Evolutionary conservation across 1,140 invertebrate species (phyloP), one percentile per base, ranked within the genome.

Genomic region (Drosophila erecta): DNA sequence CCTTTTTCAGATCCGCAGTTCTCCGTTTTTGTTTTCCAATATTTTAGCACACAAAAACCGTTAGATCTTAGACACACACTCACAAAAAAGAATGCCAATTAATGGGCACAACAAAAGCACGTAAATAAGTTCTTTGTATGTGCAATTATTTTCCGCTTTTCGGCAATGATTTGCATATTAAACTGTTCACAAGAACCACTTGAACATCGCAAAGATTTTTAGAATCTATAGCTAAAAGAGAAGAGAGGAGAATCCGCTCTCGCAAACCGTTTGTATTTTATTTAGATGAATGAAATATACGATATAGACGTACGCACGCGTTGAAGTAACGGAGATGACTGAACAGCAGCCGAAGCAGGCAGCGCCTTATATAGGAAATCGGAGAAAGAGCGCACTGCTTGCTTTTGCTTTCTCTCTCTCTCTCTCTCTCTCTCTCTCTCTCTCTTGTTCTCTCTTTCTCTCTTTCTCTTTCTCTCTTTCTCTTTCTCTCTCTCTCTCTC

Each of bases 281-380:
- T 70, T 70, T 15, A 1, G 51, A 74, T 60, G 47, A 51, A 47
- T 62, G 35, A 75, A 51, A 35, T 47, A 12, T 51, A 15, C 15
- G 37, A 17, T n/a, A 38, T 15, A 30, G 27, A 75, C 75, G 56
- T 47, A 62, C 72, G 76, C 69, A 79, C 84, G 72, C 53, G 12
- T 50, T 69, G 76, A 89, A 86, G 72, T 87, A 79, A 86, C 79
- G 70, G 47, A 55, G 67, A 54, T 72, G 75, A 86, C 70, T 86
- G 79, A 87, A 55, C 60, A 46, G n/a, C 14, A 38, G 24, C 22
- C 15, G 2, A 55, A 22, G 50, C 44, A 51, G 14, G 38, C 74
- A 64, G 47, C 33, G 20, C 66, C 37, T 62, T 81, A 80, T 76
- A 72, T 64, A 37, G 37, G 12, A 33, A 33, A 33, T 33, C 4